Conservation (phyloP, 1,140 invertebrate genomes). For the Yoshiicerus persimilis region DNA sequence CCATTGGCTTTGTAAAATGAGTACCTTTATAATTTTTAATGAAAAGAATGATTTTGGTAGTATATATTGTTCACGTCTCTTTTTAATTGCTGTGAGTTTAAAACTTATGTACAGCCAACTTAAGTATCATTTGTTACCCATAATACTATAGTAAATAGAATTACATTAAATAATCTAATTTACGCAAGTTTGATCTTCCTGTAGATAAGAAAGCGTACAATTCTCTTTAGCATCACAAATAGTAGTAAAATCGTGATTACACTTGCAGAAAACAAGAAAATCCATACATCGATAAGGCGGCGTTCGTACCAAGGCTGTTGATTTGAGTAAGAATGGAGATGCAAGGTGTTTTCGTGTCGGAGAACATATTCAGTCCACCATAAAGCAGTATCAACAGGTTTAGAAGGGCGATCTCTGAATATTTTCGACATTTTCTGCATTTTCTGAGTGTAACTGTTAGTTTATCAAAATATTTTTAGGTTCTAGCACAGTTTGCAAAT, state of each 20-base stretch:
- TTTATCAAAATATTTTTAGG: too few species aligned
- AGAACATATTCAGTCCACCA: slow-evolving; percentile 44
- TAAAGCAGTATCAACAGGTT: slow-evolving; percentile 5
- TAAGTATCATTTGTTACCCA: too few species aligned
- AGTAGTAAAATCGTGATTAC: not conserved
- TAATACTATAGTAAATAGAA: too few species aligned
- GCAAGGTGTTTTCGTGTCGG: slow-evolving; percentile 21
- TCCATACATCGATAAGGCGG: slow-evolving; percentile 8
- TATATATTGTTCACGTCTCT: too few species aligned
- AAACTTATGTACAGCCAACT: too few species aligned
- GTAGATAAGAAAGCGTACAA: not conserved
- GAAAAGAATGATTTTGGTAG: too few species aligned
- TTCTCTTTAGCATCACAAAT: not conserved
- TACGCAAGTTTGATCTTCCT: not conserved
- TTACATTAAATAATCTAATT: too few species aligned
- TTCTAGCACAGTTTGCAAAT: too few species aligned
- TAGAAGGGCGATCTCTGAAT: slow-evolving; percentile 28
- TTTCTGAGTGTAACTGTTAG: not conserved
- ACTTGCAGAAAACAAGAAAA: not conserved
- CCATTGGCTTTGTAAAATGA: too few species aligned
- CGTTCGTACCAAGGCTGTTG: slow-evolving; percentile 22
- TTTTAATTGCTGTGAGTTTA: too few species aligned
- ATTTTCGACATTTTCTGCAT: slow-evolving; percentile 26
- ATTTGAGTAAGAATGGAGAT: not conserved
- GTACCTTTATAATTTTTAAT: too few species aligned